These are phyloP conservation scores for Amblyteles armatorius DNA, from an alignment of 2,888 invertebrate genomes.

Conservation along the genomic window DNA sequence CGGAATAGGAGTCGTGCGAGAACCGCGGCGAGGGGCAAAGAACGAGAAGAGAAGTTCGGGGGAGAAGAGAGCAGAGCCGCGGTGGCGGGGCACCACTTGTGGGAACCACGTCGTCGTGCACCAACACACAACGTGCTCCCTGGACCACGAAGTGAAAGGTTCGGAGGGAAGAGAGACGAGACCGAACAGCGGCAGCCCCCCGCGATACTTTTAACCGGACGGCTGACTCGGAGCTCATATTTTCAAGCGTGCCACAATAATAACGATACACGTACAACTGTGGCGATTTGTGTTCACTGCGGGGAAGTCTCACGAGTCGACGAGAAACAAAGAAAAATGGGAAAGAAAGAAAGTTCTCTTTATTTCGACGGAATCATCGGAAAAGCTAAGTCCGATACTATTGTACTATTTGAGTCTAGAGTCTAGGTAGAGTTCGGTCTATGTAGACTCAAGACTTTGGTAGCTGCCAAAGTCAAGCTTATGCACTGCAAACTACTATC, in stretches of 20 bases:
- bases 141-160: constrained; percentile 85
- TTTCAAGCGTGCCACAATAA: constrained; percentile 14
- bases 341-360: not conserved
- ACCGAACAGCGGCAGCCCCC: constrained; percentile 45
- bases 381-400: not conserved
- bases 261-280: not conserved
- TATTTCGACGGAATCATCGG: not conserved
- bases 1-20: constrained; percentile 23
- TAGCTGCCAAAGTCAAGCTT: no score
- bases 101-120: constrained; percentile 80
- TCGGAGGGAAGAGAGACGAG: constrained; percentile 57
- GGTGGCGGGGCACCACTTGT: constrained; percentile 78
- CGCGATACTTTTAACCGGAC: constrained; percentile 39
- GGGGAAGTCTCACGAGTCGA: not conserved
- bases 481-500: no score
- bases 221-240: not conserved
- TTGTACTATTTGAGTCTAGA: no score
- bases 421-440: no score
- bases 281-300: not conserved
- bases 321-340: not conserved
- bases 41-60: constrained; percentile 35
- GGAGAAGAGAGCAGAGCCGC: constrained; percentile 16
- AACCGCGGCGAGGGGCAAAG: constrained; percentile 17
- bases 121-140: constrained; percentile 81
- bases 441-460: no score